Base-by-base conservation (phyloP, 2,888 invertebrate species). In the Drosophila recens region DNA sequence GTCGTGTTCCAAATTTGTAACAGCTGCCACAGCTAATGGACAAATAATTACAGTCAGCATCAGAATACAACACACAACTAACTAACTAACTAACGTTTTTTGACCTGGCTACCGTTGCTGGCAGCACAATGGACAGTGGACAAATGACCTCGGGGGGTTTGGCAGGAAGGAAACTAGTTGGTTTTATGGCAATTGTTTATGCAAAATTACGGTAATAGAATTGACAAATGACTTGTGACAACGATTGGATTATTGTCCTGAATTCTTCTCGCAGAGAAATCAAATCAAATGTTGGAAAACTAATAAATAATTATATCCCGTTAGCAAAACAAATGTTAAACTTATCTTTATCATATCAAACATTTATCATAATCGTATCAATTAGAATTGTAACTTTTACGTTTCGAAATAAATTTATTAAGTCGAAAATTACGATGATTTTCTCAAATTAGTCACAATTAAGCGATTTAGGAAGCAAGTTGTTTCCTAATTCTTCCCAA, bases 1-100 rank as follows among this genome's bases (percentile, higher is more conserved):
- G 71, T 72, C 66, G 72, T 84, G 89, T 84, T 89, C 83, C 81
- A 83, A 73, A 84, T 84, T 78, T 83, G 62, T 67, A 67, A 70
- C 78, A 80, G 67, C 72, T 71, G 78, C 66, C 81, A 72, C 48
- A 63, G 68, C 84, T 84, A 84, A 84, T 84, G 83, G 87, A 72
- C 84, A 83, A 83, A 89, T 84, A 84, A 84, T 84, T 84, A 84
- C 77, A 61, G 59, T 63, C 77, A 66, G 61, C 63, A 67, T 56
- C 63, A 75, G 72, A 58, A 30, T 6, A 53, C 54, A 52, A 17
- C 40, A 42, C 34, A 10, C 36, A 17, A 17, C 17, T 17, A 49
- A 17, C 58, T 45, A 42, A 23, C 38, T n/a, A 49, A 75, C 72
- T 73, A 80, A 74, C 74, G 74, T 40, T 77, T 52, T 58, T 73